Conservation (phyloP, 2,113 vertebrate genomes). For the Sceloporus undulatus region DNA sequence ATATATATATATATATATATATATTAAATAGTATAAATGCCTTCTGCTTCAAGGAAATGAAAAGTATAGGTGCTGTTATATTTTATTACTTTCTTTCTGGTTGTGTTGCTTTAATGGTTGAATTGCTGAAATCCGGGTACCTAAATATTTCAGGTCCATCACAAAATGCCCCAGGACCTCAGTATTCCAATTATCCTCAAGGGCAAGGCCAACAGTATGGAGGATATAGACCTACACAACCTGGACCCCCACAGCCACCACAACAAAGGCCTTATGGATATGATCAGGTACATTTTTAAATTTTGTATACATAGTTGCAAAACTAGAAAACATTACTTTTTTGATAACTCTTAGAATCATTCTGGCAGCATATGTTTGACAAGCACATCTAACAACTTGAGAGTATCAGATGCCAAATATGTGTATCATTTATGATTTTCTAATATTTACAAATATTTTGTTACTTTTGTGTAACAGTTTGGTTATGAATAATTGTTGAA, state of each 20-base stretch:
- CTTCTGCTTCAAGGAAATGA: conserved; percentile 10
- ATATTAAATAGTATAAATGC: no score
- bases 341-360: no score
- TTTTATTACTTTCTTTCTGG: background rate
- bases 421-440: background rate
- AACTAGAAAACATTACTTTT: no score
- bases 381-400: no score
- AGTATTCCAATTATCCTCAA: conserved; percentile 97
- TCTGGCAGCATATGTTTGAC: no score
- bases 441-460: background rate
- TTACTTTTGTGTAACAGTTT: background rate
- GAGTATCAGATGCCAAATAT: background rate
- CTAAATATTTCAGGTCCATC: conserved; percentile 83
- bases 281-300: conserved; percentile 88
- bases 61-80: background rate
- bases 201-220: conserved; percentile 97
- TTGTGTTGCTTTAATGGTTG: conserved; percentile 5
- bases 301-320: background rate
- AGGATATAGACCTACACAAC: conserved; percentile 92
- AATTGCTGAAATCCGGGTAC: background rate
- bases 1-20: background rate
- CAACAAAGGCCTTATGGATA: conserved; percentile 98
- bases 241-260: conserved; percentile 93
- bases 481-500: background rate
- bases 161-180: conserved; percentile 90